Percentiles rank a stretch among this genome's conserved stretches.
These are phyloP conservation scores for Oligia latruncula DNA, from an alignment of 2,888 invertebrate genomes.

Conservation along the genomic window DNA sequence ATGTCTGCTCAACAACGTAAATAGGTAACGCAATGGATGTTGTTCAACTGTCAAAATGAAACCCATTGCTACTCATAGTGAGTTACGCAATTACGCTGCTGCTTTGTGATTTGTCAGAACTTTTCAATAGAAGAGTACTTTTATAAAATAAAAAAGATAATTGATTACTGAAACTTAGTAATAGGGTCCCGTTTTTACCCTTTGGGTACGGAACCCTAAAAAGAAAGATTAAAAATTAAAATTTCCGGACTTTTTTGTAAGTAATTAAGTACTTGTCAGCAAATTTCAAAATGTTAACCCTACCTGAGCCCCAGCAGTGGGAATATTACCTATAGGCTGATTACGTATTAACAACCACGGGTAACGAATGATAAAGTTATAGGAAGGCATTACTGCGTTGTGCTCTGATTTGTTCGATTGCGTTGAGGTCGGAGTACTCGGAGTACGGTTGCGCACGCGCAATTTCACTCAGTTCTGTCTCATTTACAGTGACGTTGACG, in stretches of 20 bases:
- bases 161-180: not conserved
- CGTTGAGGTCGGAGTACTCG: slow-evolving; percentile 50
- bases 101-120: not conserved
- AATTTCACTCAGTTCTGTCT: slow-evolving; percentile 20
- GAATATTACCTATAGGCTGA: not conserved
- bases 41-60: too few species aligned
- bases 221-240: not conserved
- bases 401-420: slow-evolving; percentile 60
- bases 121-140: not conserved
- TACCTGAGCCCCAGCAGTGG: not conserved
- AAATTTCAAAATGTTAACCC: not conserved
- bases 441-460: slow-evolving; percentile 39
- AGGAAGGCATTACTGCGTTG: slow-evolving; percentile 20
- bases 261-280: not conserved
- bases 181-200: too few species aligned
- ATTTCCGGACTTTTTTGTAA: not conserved
- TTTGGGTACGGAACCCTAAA: not conserved
- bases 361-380: slow-evolving; percentile 22
- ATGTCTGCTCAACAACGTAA: too few species aligned
- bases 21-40: too few species aligned
- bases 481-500: slow-evolving; percentile 6
- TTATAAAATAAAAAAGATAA: not conserved
- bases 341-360: slow-evolving; percentile 8
- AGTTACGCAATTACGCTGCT: too few species aligned
- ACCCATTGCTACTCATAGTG: too few species aligned